Conservation (phyloP, 2,888 invertebrate species). For the Operophtera brumata region DNA sequence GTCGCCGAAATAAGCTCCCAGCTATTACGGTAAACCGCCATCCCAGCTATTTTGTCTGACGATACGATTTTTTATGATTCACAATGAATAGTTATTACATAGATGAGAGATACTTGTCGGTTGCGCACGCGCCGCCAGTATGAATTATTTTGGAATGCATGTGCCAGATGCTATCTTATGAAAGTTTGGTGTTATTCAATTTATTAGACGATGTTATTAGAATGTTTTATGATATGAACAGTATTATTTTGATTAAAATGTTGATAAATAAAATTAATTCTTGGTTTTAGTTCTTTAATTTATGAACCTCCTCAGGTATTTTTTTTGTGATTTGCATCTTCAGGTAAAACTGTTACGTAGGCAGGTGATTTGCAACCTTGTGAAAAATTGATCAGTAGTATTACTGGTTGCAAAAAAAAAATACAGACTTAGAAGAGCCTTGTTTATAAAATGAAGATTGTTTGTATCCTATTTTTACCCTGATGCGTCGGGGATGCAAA, state of each 20-base stretch:
- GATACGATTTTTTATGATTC: constrained; percentile 60
- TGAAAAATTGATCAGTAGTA: too few relatives aligned
- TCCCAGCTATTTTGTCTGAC: constrained; percentile 38
- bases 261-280: constrained; percentile 12
- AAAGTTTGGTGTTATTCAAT: constrained; percentile 52
- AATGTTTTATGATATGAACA: constrained; percentile 23
- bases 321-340: neutral
- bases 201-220: constrained; percentile 36
- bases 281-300: neutral
- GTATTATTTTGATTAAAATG: constrained; percentile 12
- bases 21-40: constrained; percentile 62
- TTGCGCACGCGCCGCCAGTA: constrained; percentile 55
- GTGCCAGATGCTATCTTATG: constrained; percentile 51
- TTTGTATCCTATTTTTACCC: too few relatives aligned
- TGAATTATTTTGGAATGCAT: constrained; percentile 58
- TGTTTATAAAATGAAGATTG: too few relatives aligned
- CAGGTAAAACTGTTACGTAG: too few relatives aligned
- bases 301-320: neutral
- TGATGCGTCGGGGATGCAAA: too few relatives aligned
- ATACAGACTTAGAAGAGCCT: too few relatives aligned
- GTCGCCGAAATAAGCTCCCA: constrained; percentile 54
- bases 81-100: constrained; percentile 64
- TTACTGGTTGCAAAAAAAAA: too few relatives aligned
- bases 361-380: too few relatives aligned
- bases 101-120: constrained; percentile 59